A percentile compares a stretch with the other conserved stretches of the same genome.
Conservation (phyloP, 1,140 invertebrate species). For the Drosophila saltans region DNA sequence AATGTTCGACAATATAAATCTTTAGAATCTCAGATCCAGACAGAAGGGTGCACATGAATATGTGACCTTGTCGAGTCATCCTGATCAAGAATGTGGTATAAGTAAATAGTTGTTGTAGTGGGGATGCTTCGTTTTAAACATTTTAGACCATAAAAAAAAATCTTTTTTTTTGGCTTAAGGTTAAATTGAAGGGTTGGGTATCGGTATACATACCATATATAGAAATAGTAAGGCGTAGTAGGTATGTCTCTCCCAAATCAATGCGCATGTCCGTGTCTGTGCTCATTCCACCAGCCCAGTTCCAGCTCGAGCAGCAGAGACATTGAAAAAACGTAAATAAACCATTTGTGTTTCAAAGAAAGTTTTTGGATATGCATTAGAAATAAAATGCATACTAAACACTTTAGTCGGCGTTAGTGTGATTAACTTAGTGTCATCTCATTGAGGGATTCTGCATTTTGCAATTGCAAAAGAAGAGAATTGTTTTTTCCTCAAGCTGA, state of each 20-base stretch:
- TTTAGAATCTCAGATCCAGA: no score
- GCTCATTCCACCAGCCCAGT: slow-evolving; percentile 4
- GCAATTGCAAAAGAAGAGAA: not conserved
- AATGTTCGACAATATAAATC: no score
- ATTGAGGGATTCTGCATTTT: not conserved
- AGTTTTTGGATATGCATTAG: not conserved
- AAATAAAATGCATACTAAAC: not conserved
- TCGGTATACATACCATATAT: not conserved
- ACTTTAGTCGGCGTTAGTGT: not conserved
- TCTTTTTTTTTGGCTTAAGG: not conserved
- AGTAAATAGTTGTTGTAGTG: no score
- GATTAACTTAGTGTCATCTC: not conserved
- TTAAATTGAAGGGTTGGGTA: not conserved
- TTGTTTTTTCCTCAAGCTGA: not conserved
- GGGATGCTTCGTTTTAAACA: no score
- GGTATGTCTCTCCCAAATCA: not conserved
- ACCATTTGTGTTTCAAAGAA: not conserved
- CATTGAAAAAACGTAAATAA: slow-evolving; percentile 11
- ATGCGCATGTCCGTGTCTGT: not conserved
- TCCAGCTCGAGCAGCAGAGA: not conserved
- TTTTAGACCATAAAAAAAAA: no score
- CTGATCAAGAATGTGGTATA: no score
- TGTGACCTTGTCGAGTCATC: no score
- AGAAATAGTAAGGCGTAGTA: not conserved
- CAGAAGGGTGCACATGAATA: no score